These are phyloP conservation scores for Drosophila subsilvestris DNA, from an alignment of 2,888 invertebrate genomes.

Conservation along the genomic window DNA sequence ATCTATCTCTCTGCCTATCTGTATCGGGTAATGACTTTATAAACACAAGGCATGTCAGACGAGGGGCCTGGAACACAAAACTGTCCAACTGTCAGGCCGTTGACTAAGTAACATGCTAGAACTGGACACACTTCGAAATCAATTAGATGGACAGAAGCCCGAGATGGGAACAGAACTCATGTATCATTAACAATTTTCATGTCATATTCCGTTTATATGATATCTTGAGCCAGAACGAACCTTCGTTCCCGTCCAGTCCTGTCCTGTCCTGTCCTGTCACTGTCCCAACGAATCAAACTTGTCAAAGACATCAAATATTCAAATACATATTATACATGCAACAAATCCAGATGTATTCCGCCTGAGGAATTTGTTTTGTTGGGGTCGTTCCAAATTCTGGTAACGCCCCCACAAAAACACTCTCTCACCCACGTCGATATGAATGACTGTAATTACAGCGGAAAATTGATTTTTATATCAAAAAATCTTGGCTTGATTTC, in stretches of 20 bases:
- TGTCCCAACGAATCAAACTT: conserved; percentile 44
- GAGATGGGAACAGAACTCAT: conserved; percentile 57
- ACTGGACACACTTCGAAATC: conserved; percentile 57
- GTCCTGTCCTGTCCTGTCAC: conserved; percentile 33
- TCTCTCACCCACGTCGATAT: conserved; percentile 4
- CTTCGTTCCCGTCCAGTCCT: conserved; percentile 11
- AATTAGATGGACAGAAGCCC: conserved; percentile 62
- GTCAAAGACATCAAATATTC: conserved; percentile 69
- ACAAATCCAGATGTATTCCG: conserved; percentile 29
- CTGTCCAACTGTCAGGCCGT: conserved; percentile 68
- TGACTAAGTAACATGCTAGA: conserved; percentile 41
- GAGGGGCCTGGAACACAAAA: conserved; percentile 40
- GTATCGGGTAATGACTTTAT: conserved; percentile 68
- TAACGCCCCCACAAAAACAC: conserved; percentile 52
- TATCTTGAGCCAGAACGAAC: conserved; percentile 49
- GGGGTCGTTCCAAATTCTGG: conserved; percentile 39
- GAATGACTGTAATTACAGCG: conserved; percentile 36
- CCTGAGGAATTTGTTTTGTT: conserved; percentile 4
- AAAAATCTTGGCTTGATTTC: conserved; percentile 35
- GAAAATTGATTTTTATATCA: conserved; percentile 74
- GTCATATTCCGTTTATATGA: conserved; percentile 65
- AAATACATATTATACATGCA: conserved; percentile 71
- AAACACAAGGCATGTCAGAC: conserved; percentile 52
- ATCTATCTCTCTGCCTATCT: conserved; percentile 8
- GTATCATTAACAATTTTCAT: conserved; percentile 77